Conservation (phyloP, 2,113 vertebrate genomes). For the Tachysurus vachellii region DNA sequence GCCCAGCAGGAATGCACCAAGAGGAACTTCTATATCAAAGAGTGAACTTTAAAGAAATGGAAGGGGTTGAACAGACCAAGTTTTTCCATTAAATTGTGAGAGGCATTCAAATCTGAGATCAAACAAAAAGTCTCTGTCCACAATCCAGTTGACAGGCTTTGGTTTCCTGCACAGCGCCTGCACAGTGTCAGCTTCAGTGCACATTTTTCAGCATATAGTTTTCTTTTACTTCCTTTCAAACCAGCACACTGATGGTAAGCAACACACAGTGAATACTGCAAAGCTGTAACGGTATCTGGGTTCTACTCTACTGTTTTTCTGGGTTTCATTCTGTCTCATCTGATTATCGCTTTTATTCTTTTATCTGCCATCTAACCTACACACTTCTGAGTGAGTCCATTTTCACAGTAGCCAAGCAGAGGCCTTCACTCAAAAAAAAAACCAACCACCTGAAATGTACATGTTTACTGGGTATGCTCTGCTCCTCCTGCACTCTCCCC, state of each 20-base stretch:
- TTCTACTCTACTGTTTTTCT: slow-evolving; percentile 39
- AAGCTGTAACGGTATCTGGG: slow-evolving; percentile 23
- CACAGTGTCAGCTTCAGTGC: slow-evolving; percentile 60
- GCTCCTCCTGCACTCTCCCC: slow-evolving; percentile 10
- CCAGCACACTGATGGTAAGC: slow-evolving; percentile 16
- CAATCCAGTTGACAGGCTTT: slow-evolving; percentile 54
- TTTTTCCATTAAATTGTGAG: slow-evolving; percentile 58
- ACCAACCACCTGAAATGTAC: slow-evolving; percentile 32
- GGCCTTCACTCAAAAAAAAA: not conserved
- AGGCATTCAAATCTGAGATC: slow-evolving; percentile 67
- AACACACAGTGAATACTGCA: slow-evolving; percentile 7
- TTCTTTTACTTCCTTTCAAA: slow-evolving; percentile 44
- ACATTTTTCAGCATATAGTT: slow-evolving; percentile 31
- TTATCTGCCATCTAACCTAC: slow-evolving; percentile 31
- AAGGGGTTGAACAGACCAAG: slow-evolving; percentile 55
- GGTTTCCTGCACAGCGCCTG: slow-evolving; percentile 64
- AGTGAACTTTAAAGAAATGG: slow-evolving; percentile 47
- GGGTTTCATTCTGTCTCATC: slow-evolving; percentile 6
- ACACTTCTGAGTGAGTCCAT: slow-evolving; percentile 17
- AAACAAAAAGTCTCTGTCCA: slow-evolving; percentile 65
- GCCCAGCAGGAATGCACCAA: slow-evolving; percentile 42
- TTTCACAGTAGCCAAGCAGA: slow-evolving; percentile 14
- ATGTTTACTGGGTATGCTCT: slow-evolving; percentile 9
- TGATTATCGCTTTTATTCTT: not conserved
- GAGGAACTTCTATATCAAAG: slow-evolving; percentile 48